Conservation (phyloP, 2,113 vertebrate species). For the Rhombomys opimus region DNA sequence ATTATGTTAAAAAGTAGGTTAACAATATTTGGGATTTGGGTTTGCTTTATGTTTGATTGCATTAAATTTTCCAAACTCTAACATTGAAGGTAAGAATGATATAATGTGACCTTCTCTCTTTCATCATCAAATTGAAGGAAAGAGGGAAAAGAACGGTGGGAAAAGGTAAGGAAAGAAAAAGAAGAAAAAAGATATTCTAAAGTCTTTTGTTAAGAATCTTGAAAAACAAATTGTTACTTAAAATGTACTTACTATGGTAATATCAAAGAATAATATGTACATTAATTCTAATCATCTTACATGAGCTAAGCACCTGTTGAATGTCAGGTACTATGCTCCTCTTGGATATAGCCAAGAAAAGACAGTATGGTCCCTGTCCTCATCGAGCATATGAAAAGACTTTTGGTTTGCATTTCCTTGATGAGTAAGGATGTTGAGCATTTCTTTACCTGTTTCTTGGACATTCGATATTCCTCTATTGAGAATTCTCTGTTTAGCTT, state of each 20-base stretch:
- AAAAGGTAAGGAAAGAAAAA: not conserved
- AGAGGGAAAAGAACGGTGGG: not conserved
- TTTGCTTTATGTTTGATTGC: constrained; percentile 19
- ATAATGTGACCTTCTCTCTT: not conserved
- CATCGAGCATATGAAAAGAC: not conserved
- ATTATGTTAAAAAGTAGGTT: constrained; percentile 44
- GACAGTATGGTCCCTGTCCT: constrained; percentile 4
- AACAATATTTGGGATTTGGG: constrained; percentile 8
- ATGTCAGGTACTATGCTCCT: not conserved
- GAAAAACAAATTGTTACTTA: constrained; percentile 18
- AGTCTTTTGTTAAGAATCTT: constrained; percentile 6
- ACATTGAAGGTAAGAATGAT: constrained; percentile 8
- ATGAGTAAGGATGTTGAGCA: no score
- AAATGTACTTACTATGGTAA: constrained; percentile 22
- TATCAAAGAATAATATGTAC: constrained; percentile 29
- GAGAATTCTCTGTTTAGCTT: no score
- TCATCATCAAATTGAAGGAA: constrained; percentile 41
- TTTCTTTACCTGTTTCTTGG: no score
- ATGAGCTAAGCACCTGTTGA: constrained; percentile 11
- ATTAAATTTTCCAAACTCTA: not conserved
- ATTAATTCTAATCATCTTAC: constrained; percentile 2
- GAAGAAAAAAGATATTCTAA: not conserved
- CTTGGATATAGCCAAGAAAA: not conserved
- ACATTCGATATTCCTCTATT: no score
- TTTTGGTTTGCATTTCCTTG: not conserved